Evolutionary conservation across 2,888 invertebrate species (phyloP).

Genomic region (Patella depressa): DNA sequence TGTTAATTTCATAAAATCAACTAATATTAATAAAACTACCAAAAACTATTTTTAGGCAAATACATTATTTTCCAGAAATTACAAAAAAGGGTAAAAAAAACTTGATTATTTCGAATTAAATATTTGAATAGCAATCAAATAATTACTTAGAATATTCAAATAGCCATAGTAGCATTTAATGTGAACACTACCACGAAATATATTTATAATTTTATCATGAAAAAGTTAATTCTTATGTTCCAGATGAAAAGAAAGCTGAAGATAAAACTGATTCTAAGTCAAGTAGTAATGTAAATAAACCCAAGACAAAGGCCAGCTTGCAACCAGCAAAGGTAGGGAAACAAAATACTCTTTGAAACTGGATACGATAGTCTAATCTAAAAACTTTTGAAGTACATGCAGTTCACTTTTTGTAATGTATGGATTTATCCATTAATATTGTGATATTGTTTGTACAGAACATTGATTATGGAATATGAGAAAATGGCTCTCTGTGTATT

Average conservation of each 20-base stretch:
- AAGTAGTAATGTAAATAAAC: neutral
- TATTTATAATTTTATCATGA: neutral
- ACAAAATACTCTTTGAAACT: neutral
- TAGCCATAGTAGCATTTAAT: neutral
- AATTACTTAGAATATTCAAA: neutral
- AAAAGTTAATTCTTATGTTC: slow-evolving; percentile 17
- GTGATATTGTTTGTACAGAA: slow-evolving; percentile 11
- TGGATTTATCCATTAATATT: no score
- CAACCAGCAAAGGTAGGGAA: slow-evolving; percentile 46
- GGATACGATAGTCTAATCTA: neutral
- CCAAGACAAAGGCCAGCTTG: slow-evolving; percentile 25
- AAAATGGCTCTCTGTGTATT: no score
- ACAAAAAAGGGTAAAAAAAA: no score
- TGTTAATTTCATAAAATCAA: no score
- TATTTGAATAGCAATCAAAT: no score
- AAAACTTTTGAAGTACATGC: no score
- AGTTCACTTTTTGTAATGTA: no score
- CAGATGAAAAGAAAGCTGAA: slow-evolving; percentile 43
- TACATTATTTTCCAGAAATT: no score
- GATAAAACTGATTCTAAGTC: slow-evolving; percentile 8
- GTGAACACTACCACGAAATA: neutral
- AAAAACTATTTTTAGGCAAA: no score
- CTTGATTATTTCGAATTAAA: no score
- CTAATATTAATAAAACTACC: no score
- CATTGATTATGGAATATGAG: slow-evolving; percentile 11